A percentile compares a stretch with the other conserved stretches of the same genome.
Conservation (phyloP, 2,113 vertebrate genomes). For the Ceratotherium simum region DNA sequence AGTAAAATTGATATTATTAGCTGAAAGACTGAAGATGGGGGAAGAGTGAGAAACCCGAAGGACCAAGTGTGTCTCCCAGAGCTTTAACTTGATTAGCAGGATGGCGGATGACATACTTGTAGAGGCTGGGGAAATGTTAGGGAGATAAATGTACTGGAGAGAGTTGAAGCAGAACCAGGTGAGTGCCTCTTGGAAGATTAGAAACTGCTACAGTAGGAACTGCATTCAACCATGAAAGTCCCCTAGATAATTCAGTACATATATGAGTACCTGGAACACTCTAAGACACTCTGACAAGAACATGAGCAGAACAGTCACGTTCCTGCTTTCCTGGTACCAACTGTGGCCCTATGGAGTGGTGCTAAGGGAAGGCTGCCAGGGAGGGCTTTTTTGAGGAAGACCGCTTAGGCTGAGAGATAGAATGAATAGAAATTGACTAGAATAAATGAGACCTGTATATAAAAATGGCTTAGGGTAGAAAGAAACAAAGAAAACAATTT, state of each 20-base stretch:
- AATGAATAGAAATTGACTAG: neutral
- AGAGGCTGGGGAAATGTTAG: neutral
- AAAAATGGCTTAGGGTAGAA: neutral
- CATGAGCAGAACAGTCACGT: accelerated
- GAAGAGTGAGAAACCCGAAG: neutral
- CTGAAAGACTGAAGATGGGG: neutral
- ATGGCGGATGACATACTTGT: neutral
- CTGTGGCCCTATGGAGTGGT: accelerated
- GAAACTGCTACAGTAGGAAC: neutral
- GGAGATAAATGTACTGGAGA: neutral
- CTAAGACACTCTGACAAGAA: neutral
- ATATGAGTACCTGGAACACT: neutral
- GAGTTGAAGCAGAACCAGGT: neutral
- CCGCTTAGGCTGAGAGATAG: neutral
- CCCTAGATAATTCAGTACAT: neutral
- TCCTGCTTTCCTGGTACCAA: neutral
- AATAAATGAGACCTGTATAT: neutral
- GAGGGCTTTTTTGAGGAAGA: neutral
- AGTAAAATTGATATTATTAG: neutral
- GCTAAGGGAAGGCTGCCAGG: neutral
- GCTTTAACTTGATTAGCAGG: neutral
- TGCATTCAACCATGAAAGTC: neutral
- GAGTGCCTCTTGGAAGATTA: neutral
- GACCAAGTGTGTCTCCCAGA: neutral
- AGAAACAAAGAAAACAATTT: neutral